A percentile compares a stretch with the other conserved stretches of the same genome.
phyloP scores from a whole-genome alignment of 1,140 invertebrate species.

The Asbolus verrucosus region DNA sequence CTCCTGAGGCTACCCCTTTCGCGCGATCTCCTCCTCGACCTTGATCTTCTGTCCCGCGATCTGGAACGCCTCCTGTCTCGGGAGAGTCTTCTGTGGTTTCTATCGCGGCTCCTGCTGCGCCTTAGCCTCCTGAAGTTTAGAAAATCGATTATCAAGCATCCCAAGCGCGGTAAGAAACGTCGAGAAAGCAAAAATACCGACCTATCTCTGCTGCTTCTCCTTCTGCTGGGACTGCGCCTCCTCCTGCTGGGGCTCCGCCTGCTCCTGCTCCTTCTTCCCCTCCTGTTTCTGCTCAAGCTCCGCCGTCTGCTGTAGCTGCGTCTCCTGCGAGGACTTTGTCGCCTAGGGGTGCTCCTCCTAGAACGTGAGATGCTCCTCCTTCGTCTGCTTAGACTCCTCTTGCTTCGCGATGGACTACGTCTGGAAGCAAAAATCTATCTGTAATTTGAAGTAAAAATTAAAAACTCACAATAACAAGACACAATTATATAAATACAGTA shows the following conservation, averaged over 20 bases:
- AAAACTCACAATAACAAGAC: slow-evolving; percentile 22
- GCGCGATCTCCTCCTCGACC: slow-evolving; percentile 58
- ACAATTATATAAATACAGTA: slow-evolving; percentile 6
- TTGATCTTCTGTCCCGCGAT: slow-evolving; percentile 58
- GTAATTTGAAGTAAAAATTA: slow-evolving; percentile 55
- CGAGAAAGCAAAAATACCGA: slow-evolving; percentile 44
- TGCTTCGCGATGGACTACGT: slow-evolving; percentile 56
- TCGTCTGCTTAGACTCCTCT: slow-evolving; percentile 53
- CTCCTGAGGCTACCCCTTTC: slow-evolving; percentile 58
- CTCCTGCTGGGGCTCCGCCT: slow-evolving; percentile 51
- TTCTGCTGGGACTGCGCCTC: slow-evolving; percentile 55
- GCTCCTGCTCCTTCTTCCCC: slow-evolving; percentile 53
- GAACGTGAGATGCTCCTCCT: slow-evolving; percentile 56
- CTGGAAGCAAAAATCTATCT: slow-evolving; percentile 57
- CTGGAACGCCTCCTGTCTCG: slow-evolving; percentile 57
- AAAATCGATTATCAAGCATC: no score
- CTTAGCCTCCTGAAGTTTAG: slow-evolving; percentile 54
- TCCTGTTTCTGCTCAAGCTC: slow-evolving; percentile 50
- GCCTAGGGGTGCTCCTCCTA: slow-evolving; percentile 55
- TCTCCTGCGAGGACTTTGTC: slow-evolving; percentile 58
- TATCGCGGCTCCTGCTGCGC: slow-evolving; percentile 58
- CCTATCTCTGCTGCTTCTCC: slow-evolving; percentile 64
- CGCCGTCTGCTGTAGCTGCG: slow-evolving; percentile 55
- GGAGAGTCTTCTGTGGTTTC: slow-evolving; percentile 54
- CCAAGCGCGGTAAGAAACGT: no score